Base-by-base conservation (phyloP, 2,888 invertebrate species). In the Didymodactylos carnosus region DNA sequence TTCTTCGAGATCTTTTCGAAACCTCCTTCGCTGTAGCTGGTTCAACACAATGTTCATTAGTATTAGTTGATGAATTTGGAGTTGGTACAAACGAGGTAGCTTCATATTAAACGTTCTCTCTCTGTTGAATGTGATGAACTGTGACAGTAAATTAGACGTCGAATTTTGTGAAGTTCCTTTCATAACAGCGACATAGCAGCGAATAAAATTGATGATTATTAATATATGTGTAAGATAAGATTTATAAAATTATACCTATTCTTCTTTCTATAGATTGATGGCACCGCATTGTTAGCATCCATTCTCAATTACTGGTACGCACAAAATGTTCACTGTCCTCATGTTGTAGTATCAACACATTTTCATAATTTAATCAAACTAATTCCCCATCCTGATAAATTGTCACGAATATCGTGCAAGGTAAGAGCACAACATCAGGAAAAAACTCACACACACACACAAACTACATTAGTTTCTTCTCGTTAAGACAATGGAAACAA, bases 51-150 rank as follows among this genome's bases (percentile, higher is more conserved):
- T 84, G 85, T 76, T 90, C 91, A 0, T 83, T 94, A 5, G 85
- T 94, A 0, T 84, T 94, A 40, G 85, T 93, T 46, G 94, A 94
- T 83, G 93, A 93, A 84, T 91, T 93, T 84, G 93, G 92, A 6
- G 89, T 89, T 81, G 91, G 92, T 76, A 92, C 93, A 2, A 81
- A 84, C 77, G 80, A 81, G 73, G 84, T 84, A 78, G 76, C 79
- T 77, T 29, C 51, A 71, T 71, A n/a, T 29, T 19, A n/a, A 3
- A 19, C 19, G 11, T 29, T 29, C 46, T 46, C 46, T n/a, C 46
- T 16, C n/a, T 46, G 46, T 46, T 46, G 16, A 46, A n/a, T 16
- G 16, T 16, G 16, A 16, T 16, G 46, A n/a, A 46, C n/a, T 49
- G 23, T 8, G 35, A 39, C 16, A 11, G 29, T n/a, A n/a, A n/a